Evolutionary conservation across 2,888 invertebrate species (phyloP), one percentile per base, ranked within the genome.

Genomic region (Hydropsyche betteni): DNA sequence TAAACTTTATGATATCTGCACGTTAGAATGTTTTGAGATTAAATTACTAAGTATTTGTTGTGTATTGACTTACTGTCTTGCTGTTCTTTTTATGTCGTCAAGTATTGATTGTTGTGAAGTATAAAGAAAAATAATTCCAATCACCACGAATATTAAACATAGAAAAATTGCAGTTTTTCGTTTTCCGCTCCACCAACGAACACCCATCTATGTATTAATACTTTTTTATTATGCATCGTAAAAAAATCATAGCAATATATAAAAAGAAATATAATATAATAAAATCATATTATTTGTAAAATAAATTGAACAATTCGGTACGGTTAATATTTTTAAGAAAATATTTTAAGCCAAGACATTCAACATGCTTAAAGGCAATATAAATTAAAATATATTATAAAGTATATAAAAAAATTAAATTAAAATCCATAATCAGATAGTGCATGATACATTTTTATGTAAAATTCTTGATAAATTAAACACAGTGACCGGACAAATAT

Each of bases 41-140:
- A 12, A 53, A 12, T 53, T 53, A 53, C 4, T 53, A 1, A 53
- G 4, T 16, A 53, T 6, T 53, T n/a, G 2, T 24, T 24, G 5
- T 24, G n/a, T 16, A 16, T 36, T 10, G 4, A 64, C 75, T 71
- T 68, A 76, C 76, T 68, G 10, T 55, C 68, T 58, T 5, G 76
- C 72, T 5, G 68, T 72, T 72, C 72, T 72, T 33, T 64, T 58
- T 4, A 76, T 36, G 51, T 76, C 76, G 10, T 76, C 73, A n/a
- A 76, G 10, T 16, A 71, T 6, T 8, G 68, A 24, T 24, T 68
- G 68, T 64, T 76, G 72, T 14, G 76, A 68, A 6, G 76, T 50
- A 38, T 68, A 73, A 44, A 76, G 10, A 34, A 73, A 55, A 16
- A 73, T 16, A 5, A 38, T 44, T 36, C 52, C 68, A 14, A 51